Evolutionary conservation across 2,888 invertebrate genomes (phyloP), one percentile per base, ranked within the genome.

Genomic region (Campoplex nolae): DNA sequence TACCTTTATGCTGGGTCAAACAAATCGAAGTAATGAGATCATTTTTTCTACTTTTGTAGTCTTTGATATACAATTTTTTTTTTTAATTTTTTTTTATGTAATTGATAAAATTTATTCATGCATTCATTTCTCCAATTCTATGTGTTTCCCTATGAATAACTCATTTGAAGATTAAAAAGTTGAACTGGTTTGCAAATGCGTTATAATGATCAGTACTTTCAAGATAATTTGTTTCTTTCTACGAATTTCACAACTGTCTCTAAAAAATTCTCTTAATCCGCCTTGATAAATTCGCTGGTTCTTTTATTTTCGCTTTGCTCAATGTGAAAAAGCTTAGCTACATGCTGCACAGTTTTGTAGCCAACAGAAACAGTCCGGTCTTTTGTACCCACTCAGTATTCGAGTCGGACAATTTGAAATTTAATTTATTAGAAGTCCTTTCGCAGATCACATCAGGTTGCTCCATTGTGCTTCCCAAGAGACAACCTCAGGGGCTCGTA

Each of bases 341-440:
- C 48, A 38, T 58, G 71, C 71, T 62, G 28, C 70, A 54, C n/a
- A 51, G 28, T 32, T 18, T 62, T 62, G 11, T n/a, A 75, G 35
- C 35, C 56, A 35, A 54, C 48, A 38, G 48, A 62, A 62, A 51
- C 58, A 42, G 58, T 54, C 54, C 28, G 13, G 42, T 11, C 32
- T n/a, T 45, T 23, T 68, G 90, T 90, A 89, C 88, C 93, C 42
- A 42, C 1, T 42, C 92, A 90, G 90, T 92, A 93, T 93, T 93
- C 93, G 86, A 88, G 80, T 80, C 88, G 89, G 88, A 90, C 88
- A 88, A 84, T 87, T 84, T 84, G 87, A 92, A 93, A 93, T 93
- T 93, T 92, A 93, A 93, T 93, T 93, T 92, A 91, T 75, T 91
- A 89, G 90, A 90, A 90, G 91, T 91, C 86, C 86, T 88, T 82